Evolutionary conservation across 2,888 invertebrate species (phyloP).

Genomic region (Heteromurus nitidus): DNA sequence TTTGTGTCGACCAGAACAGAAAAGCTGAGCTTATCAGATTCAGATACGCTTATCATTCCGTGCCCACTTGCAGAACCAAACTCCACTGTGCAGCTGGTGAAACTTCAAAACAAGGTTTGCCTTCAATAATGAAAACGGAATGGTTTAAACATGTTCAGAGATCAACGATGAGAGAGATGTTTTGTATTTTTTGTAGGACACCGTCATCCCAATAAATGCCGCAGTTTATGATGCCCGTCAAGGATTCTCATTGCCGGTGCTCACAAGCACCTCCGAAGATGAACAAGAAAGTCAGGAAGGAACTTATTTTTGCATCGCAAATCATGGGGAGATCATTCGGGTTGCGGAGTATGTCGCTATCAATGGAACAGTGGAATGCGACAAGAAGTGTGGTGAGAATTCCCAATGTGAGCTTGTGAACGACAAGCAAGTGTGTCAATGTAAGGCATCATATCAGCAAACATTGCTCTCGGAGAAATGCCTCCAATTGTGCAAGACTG

Average conservation of each 20-base stretch:
- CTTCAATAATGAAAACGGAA: background rate
- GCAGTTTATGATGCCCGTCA: conserved; percentile 14
- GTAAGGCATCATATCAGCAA: conserved; percentile 21
- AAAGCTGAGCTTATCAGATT: background rate
- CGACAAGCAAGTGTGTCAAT: conserved; percentile 38
- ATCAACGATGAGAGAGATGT: background rate
- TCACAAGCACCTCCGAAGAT: background rate
- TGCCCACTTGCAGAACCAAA: conserved; percentile 47
- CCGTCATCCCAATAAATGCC: background rate
- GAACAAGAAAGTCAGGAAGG: background rate
- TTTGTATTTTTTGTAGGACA: conserved; percentile 15
- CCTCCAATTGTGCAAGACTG: conserved; percentile 15
- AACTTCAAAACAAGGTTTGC: conserved; percentile 11
- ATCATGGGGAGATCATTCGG: background rate
- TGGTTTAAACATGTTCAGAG: background rate
- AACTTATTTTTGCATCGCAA: conserved; percentile 35
- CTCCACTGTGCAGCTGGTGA: conserved; percentile 15
- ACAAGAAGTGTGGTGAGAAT: conserved; percentile 26
- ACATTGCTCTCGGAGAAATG: conserved; percentile 37
- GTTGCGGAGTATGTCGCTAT: conserved; percentile 26
- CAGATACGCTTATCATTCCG: conserved; percentile 9
- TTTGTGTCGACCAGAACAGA: conserved; percentile 33
- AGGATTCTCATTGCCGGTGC: no score
- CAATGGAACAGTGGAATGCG: conserved; percentile 14
- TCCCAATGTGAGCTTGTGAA: conserved; percentile 19